Evolutionary conservation across 2,113 vertebrate species (phyloP).

Genomic region (Siphamia tubifer): DNA sequence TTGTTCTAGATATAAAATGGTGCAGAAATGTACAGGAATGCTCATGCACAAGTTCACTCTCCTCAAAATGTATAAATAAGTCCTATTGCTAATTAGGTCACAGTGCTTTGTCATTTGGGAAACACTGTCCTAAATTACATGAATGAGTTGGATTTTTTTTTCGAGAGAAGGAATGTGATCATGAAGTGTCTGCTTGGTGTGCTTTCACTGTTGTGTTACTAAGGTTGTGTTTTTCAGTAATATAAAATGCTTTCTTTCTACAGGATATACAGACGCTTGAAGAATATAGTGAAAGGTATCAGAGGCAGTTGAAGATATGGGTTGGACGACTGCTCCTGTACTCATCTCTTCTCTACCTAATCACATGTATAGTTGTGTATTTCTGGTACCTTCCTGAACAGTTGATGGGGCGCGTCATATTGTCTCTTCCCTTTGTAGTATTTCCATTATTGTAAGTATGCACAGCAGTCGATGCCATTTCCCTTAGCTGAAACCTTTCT

Average conservation of each 20-base stretch:
- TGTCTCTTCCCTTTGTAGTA: constrained; percentile 89
- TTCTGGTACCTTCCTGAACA: constrained; percentile 94
- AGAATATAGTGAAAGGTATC: constrained; percentile 94
- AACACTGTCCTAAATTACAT: neutral
- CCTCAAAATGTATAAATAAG: too few relatives aligned
- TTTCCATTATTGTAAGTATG: constrained; percentile 95
- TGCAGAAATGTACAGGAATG: too few relatives aligned
- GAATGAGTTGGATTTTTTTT: neutral
- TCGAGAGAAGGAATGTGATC: neutral
- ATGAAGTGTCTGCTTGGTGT: neutral
- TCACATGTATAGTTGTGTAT: constrained; percentile 88
- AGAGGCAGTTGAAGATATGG: constrained; percentile 93
- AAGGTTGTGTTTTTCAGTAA: neutral
- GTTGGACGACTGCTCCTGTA: constrained; percentile 91
- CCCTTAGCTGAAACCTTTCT: neutral
- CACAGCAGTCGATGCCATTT: neutral
- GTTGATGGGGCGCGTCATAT: constrained; percentile 85
- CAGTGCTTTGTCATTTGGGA: too few relatives aligned
- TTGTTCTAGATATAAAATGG: too few relatives aligned
- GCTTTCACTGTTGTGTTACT: neutral
- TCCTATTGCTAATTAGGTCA: too few relatives aligned
- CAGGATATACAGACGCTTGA: constrained; percentile 92
- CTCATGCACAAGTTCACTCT: too few relatives aligned
- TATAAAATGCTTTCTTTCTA: constrained; percentile 17
- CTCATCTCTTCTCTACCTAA: constrained; percentile 87